These are phyloP conservation scores for Miniopterus natalensis DNA, from an alignment of 2,113 vertebrate genomes.

Conservation along the genomic window DNA sequence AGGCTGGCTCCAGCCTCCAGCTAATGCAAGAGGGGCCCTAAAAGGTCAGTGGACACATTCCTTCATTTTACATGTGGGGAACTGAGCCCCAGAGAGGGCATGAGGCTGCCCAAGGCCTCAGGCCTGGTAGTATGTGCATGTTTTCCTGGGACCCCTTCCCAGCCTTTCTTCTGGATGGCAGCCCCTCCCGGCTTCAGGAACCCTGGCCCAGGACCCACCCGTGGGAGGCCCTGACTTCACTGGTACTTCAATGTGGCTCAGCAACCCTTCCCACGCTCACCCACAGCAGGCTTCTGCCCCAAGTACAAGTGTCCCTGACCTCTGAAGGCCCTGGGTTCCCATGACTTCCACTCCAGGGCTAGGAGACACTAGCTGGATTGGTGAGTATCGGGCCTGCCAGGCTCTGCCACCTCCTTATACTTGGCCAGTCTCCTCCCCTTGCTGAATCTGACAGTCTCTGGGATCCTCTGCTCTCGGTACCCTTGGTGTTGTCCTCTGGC, in stretches of 20 bases:
- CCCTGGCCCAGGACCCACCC: too few relatives aligned
- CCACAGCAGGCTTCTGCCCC: background rate
- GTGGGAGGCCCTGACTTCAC: background rate
- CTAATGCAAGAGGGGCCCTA: too few relatives aligned
- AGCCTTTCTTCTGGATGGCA: background rate
- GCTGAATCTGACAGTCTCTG: background rate
- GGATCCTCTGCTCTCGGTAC: background rate
- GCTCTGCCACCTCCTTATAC: background rate
- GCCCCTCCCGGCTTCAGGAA: background rate
- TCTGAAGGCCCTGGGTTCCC: background rate
- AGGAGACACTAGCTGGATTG: rapidly evolving
- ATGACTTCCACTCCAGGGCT: background rate
- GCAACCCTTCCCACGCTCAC: background rate
- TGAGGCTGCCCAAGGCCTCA: background rate
- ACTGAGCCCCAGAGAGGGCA: background rate
- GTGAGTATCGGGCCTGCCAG: background rate
- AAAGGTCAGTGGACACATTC: background rate
- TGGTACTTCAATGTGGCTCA: background rate
- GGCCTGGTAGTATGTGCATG: background rate
- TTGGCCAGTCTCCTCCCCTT: background rate
- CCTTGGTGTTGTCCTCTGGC: background rate
- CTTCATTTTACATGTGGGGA: background rate
- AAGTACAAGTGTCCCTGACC: background rate
- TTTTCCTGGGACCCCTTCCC: background rate
- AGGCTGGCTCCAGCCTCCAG: background rate